A percentile compares a stretch with the other conserved stretches of the same genome.
Evolutionary conservation across 2,888 invertebrate species (phyloP).

Genomic region (Alloplasta piceator): DNA sequence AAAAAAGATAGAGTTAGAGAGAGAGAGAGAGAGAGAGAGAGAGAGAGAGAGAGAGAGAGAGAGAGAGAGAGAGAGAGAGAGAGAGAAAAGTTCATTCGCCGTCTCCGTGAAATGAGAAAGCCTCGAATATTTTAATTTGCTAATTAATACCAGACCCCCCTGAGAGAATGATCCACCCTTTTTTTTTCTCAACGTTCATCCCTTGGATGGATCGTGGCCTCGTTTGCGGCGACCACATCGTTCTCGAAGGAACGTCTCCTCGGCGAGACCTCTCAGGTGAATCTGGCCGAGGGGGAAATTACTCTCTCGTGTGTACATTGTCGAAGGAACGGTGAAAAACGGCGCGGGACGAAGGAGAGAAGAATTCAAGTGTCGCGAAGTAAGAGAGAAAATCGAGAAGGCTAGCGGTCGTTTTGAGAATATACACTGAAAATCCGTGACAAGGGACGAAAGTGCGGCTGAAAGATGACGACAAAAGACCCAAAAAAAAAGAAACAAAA

Average conservation of each 20-base stretch:
- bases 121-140: constrained; percentile 77
- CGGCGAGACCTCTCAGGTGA: constrained; percentile 60
- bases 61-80: not conserved
- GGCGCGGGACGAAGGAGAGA: constrained; percentile 40
- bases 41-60: not conserved
- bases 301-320: constrained; percentile 75
- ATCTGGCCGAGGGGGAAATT: constrained; percentile 44
- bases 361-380: constrained; percentile 26
- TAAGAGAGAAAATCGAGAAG: constrained; percentile 49
- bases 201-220: not conserved
- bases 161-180: constrained; percentile 44
- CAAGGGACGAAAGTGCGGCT: constrained; percentile 69
- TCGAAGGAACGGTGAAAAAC: constrained; percentile 44
- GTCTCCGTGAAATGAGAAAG: constrained; percentile 24
- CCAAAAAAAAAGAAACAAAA: constrained; percentile 13
- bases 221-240: constrained; percentile 2
- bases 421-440: constrained; percentile 19
- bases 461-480: constrained; percentile 19
- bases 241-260: constrained; percentile 58
- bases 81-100: constrained; percentile 8
- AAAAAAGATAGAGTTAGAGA: no score
- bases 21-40: no score
- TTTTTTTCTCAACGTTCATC: not conserved
- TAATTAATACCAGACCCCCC: constrained; percentile 77
- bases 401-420: constrained; percentile 48